Evolutionary conservation across 1,140 invertebrate genomes (phyloP), one percentile per base, ranked within the genome.

Genomic region (Antheraea pernyi): DNA sequence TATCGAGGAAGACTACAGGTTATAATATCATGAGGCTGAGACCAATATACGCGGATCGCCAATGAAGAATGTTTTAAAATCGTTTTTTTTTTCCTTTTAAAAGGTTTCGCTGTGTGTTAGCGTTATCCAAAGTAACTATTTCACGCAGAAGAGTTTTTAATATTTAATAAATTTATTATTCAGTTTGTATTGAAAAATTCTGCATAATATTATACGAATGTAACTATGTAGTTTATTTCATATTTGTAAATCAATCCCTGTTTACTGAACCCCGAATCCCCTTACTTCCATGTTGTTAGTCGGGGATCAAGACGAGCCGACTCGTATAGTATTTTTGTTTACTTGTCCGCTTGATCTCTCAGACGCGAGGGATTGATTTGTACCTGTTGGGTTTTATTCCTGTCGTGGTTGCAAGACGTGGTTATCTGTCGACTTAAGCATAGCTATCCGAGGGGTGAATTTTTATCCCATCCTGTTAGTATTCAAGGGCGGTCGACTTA

Each of bases 381-480:
- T 82, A 82, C 73, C 72, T 74, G 74, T 66, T 76, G 74, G 79
- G 78, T 83, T 82, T 81, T 71, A 73, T 77, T 69, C 78, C 69
- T 74, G 76, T 74, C 77, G 69, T 70, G 72, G 69, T 80, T 75
- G 75, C 69, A 72, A 72, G 70, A 77, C 76, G 69, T 79, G 80
- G 66, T 81, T 83, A 83, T 83, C 79, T 81, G 80, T 80, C 83
- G 78, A 78, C 84, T 84, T 84, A 84, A 77, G 72, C 69, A 69
- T 70, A 77, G 79, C 80, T 84, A 86, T 82, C 86, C 86, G 81
- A 84, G 80, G 78, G 79, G 75, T 80, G 81, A 80, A 84, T 83
- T 84, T 84, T 88, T 82, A 85, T 81, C 75, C 78, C 58, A 63
- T 70, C 77, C 70, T 74, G 75, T 88, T 84, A 85, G 83, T 88